Conservation (phyloP, 1,140 invertebrate species). For the Daktulosphaira vitifoliae region DNA sequence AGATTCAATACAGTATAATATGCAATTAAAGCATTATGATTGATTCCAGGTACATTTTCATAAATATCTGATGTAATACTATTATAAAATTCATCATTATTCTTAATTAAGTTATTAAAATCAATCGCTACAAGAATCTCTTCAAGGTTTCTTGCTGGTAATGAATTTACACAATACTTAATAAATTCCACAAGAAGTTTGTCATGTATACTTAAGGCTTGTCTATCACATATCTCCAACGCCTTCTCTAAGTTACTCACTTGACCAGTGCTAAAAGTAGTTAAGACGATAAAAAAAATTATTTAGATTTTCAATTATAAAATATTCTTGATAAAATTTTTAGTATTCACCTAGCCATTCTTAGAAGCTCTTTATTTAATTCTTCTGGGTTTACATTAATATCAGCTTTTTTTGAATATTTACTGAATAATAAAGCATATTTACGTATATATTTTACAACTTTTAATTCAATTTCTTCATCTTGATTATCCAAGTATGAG, state of each 20-base stretch:
- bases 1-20: constrained; percentile 14
- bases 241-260: constrained; percentile 1
- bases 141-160: constrained; percentile 16
- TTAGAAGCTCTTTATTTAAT: constrained; percentile 23
- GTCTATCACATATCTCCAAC: constrained; percentile 17
- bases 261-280: constrained; percentile 24
- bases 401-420: constrained; percentile 20
- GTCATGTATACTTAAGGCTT: constrained; percentile 16
- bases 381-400: constrained; percentile 21
- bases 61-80: neutral
- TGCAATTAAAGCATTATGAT: constrained; percentile 23
- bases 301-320: neutral
- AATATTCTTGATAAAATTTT: too few relatives aligned
- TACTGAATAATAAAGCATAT: constrained; percentile 21
- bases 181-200: constrained; percentile 2
- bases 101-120: constrained; percentile 10
- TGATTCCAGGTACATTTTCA: constrained; percentile 4
- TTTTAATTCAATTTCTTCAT: neutral
- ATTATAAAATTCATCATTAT: constrained; percentile 1
- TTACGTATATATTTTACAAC: constrained; percentile 21
- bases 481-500: neutral
- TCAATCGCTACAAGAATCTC: neutral
- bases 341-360: constrained; percentile 8
- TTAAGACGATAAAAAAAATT: neutral
- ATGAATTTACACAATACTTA: neutral